Evolutionary conservation across 1,140 invertebrate species (phyloP).

Genomic region (Ceratina calcarata): DNA sequence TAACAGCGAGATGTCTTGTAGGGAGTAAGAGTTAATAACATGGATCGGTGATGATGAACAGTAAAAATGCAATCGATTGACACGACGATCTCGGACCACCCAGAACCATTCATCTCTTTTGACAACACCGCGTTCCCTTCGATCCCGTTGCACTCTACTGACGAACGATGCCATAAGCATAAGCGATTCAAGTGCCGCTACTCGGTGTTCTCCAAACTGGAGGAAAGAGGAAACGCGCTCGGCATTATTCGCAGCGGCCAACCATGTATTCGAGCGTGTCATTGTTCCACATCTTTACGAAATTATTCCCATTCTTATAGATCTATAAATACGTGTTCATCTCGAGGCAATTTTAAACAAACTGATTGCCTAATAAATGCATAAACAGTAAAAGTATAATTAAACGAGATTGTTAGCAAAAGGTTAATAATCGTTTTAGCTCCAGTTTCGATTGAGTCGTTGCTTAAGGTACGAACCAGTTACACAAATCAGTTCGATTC

Average conservation of each 20-base stretch:
- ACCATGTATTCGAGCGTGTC: slow-evolving; percentile 43
- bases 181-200: slow-evolving; percentile 44
- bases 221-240: slow-evolving; percentile 48
- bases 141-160: slow-evolving; percentile 51
- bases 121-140: slow-evolving; percentile 27
- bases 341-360: background rate
- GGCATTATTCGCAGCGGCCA: slow-evolving; percentile 30
- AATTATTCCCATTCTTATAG: slow-evolving; percentile 1
- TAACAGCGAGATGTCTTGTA: slow-evolving; percentile 4
- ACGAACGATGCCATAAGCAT: slow-evolving; percentile 45
- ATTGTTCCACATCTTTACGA: slow-evolving; percentile 24
- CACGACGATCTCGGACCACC: background rate
- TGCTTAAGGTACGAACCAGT: background rate
- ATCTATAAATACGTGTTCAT: background rate
- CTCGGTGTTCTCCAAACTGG: slow-evolving; percentile 8
- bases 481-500: slow-evolving; percentile 25
- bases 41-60: background rate
- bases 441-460: slow-evolving; percentile 4
- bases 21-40: slow-evolving; percentile 3
- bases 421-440: background rate
- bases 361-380: background rate
- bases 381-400: background rate
- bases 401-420: background rate
- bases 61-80: background rate
- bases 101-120: slow-evolving; percentile 35